These are phyloP conservation scores for Macaca mulatta DNA, from an alignment of 2,113 vertebrate species.

Conservation along the genomic window DNA sequence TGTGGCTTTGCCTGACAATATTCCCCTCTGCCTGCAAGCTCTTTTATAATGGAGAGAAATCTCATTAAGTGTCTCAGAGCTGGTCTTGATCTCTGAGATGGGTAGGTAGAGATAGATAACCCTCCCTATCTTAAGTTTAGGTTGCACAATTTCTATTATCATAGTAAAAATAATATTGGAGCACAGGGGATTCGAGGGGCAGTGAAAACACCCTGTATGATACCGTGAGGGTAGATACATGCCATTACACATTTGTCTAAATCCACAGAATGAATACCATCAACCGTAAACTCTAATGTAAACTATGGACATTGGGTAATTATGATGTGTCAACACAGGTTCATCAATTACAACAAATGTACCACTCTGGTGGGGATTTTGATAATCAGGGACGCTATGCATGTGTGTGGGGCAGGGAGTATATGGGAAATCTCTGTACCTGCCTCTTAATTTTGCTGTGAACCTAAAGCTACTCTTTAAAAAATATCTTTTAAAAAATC, in stretches of 20 bases:
- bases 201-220: background rate
- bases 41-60: background rate
- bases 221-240: background rate
- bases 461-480: background rate
- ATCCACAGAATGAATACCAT: background rate
- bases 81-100: background rate
- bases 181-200: background rate
- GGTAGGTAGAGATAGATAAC: background rate
- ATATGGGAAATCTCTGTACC: background rate
- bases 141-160: background rate
- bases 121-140: background rate
- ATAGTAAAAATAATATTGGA: background rate
- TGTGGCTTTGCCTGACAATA: background rate
- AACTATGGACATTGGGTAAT: background rate
- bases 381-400: background rate
- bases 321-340: background rate
- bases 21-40: background rate
- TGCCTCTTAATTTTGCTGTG: background rate
- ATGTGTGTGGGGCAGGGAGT: background rate
- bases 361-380: background rate
- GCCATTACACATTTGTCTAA: background rate
- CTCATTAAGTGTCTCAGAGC: background rate
- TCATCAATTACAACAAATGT: background rate
- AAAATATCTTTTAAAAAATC: background rate
- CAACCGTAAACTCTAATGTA: background rate